These are phyloP conservation scores for Eristalis intricaria DNA, from an alignment of 2,888 invertebrate genomes.

Conservation along the genomic window DNA sequence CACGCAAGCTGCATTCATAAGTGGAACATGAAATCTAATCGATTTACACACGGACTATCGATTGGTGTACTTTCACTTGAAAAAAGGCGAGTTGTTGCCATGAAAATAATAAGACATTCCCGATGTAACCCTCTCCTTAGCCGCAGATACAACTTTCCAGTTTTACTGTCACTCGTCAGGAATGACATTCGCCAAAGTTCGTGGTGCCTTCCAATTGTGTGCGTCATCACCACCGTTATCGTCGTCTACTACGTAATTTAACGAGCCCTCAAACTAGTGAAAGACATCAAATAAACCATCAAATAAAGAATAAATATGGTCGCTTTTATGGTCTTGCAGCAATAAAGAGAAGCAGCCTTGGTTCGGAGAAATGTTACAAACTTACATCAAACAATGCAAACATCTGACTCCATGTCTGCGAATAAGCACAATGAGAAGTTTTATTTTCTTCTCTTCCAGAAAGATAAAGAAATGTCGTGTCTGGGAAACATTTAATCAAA, in stretches of 20 bases:
- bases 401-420: background rate
- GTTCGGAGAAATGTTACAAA: background rate
- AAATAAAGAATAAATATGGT: background rate
- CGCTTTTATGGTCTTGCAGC: background rate
- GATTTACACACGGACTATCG: background rate
- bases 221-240: background rate
- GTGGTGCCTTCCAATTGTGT: background rate
- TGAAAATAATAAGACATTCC: no score
- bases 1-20: background rate
- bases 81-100: no score
- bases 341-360: no score
- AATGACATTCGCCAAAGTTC: background rate
- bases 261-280: background rate
- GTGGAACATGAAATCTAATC: background rate
- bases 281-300: background rate
- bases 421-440: background rate
- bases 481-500: background rate
- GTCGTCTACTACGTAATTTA: background rate
- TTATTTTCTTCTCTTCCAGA: background rate
- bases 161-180: background rate
- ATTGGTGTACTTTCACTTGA: no score
- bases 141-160: background rate
- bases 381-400: background rate
- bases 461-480: background rate
- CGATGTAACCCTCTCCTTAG: no score